These are phyloP conservation scores for Barypeithes pellucidus DNA, from an alignment of 2,888 invertebrate genomes.

Conservation along the genomic window DNA sequence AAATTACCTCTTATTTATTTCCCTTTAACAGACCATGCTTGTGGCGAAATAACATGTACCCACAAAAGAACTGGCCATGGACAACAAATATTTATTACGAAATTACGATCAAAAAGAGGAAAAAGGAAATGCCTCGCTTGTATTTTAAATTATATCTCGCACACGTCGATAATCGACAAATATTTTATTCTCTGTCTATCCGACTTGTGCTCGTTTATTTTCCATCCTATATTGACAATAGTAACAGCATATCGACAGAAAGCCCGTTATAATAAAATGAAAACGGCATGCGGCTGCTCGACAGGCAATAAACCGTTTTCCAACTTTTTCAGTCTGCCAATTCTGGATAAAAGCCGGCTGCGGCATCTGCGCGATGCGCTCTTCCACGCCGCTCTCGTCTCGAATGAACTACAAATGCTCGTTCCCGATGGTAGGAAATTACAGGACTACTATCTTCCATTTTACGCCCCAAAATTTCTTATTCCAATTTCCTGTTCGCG, in stretches of 20 bases:
- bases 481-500: constrained; percentile 80
- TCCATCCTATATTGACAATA: background rate
- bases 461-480: constrained; percentile 86
- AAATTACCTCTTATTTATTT: too few relatives aligned
- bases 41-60: too few relatives aligned
- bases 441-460: constrained; percentile 84
- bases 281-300: constrained; percentile 3
- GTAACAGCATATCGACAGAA: background rate
- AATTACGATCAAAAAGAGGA: too few relatives aligned
- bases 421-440: constrained; percentile 76
- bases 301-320: constrained; percentile 38
- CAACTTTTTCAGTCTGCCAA: constrained; percentile 37
- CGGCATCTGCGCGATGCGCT: constrained; percentile 32
- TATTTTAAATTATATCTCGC: too few relatives aligned
- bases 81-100: too few relatives aligned
- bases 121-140: too few relatives aligned
- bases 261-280: background rate
- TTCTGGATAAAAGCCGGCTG: constrained; percentile 23
- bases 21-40: too few relatives aligned
- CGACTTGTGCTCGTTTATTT: background rate
- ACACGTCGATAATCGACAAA: background rate
- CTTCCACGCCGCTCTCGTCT: constrained; percentile 24
- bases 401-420: constrained; percentile 64
- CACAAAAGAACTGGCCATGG: too few relatives aligned
- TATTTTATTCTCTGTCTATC: background rate